phyloP scores from a whole-genome alignment of 2,888 invertebrate species.

The Vesta saturnalis region DNA sequence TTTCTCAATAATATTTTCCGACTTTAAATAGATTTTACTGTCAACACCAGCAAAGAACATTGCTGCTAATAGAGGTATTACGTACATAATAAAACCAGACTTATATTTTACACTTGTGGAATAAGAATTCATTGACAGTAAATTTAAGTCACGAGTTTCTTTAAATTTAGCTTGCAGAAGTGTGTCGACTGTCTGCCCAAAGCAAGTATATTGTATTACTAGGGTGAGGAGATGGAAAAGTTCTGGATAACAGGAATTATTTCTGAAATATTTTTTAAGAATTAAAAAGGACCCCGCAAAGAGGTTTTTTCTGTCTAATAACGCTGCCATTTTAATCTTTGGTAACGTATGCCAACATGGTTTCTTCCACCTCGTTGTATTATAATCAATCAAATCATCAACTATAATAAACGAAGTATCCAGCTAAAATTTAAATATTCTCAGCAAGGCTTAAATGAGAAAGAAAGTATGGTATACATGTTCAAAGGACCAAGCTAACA shows the following conservation, averaged over 20 bases:
- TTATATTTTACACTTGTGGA: background rate
- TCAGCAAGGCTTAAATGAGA: background rate
- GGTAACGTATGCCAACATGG: background rate
- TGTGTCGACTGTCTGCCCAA: background rate
- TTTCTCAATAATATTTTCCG: too few species aligned
- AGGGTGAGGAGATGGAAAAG: background rate
- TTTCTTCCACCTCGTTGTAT: background rate
- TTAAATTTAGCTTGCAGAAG: background rate
- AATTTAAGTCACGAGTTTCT: background rate
- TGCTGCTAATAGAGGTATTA: background rate
- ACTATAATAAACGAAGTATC: background rate
- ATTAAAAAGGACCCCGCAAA: background rate
- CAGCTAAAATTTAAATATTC: background rate
- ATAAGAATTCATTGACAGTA: background rate
- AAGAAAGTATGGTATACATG: background rate
- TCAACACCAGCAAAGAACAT: too few species aligned
- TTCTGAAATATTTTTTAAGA: constrained; percentile 1
- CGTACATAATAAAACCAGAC: background rate
- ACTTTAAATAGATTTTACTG: too few species aligned
- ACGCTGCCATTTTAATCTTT: background rate
- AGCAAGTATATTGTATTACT: background rate
- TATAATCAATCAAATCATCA: background rate
- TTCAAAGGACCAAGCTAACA: background rate
- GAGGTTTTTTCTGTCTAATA: background rate
- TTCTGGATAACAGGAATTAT: background rate